Percentiles rank a stretch among this genome's conserved stretches.
Conservation (phyloP, 2,888 invertebrate species). For the Caenorhabditis angaria region DNA sequence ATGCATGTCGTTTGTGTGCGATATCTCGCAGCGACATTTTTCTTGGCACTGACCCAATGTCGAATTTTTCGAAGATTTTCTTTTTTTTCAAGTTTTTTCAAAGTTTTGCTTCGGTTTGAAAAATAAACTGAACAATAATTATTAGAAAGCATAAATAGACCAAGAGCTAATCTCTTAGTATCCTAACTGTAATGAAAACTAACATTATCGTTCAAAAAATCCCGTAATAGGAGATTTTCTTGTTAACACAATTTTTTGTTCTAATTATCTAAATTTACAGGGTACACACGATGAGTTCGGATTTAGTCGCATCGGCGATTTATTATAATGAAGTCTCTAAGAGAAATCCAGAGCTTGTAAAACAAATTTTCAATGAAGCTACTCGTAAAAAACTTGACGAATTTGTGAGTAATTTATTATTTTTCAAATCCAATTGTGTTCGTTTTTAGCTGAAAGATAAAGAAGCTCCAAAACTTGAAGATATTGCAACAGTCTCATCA, state of each 20-base stretch:
- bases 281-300: constrained; percentile 28
- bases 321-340: constrained; percentile 43
- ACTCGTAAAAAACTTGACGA: constrained; percentile 38
- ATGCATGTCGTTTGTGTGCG: background rate
- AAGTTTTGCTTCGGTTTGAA: too few relatives aligned
- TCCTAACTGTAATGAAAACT: too few relatives aligned
- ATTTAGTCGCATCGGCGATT: constrained; percentile 42
- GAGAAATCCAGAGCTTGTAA: constrained; percentile 35
- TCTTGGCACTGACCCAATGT: constrained; percentile 3
- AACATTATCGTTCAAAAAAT: too few relatives aligned
- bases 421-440: too few relatives aligned
- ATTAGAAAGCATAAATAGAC: too few relatives aligned
- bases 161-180: too few relatives aligned
- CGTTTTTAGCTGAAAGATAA: constrained; percentile 38
- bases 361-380: constrained; percentile 42
- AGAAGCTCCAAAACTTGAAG: constrained; percentile 37
- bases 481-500: constrained; percentile 22
- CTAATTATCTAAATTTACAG: constrained; percentile 7
- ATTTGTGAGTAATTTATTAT: constrained; percentile 52
- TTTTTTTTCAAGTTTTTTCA: constrained; percentile 3
- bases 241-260: background rate
- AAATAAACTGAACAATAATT: too few relatives aligned
- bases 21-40: constrained; percentile 20
- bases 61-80: constrained; percentile 6
- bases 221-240: background rate